phyloP scores from a whole-genome alignment of 2,888 invertebrate genomes.

The Drosophila quinaria region DNA sequence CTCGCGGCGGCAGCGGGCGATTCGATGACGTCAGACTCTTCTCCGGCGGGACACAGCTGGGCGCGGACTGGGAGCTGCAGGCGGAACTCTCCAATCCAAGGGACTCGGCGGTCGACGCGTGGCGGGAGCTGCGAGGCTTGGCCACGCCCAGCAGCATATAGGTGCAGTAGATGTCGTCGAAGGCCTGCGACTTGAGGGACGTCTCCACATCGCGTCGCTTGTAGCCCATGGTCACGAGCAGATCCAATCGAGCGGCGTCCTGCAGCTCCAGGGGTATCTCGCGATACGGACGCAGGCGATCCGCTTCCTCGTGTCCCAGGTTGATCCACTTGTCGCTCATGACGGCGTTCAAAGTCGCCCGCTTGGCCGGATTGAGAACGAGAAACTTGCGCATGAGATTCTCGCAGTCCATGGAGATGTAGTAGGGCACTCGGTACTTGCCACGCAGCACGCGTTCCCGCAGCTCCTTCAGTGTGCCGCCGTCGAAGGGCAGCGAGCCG shows the following conservation, averaged over 20 bases:
- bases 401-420: slow-evolving; percentile 99
- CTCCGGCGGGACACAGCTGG: background rate
- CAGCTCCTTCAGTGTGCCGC: slow-evolving; percentile 98
- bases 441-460: slow-evolving; percentile 98
- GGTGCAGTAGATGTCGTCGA: slow-evolving; percentile 99
- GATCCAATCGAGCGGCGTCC: slow-evolving; percentile 83
- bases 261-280: slow-evolving; percentile 67
- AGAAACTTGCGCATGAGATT: slow-evolving; percentile 99
- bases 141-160: slow-evolving; percentile 92
- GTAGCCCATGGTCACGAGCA: slow-evolving; percentile 96
- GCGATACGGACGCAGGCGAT: slow-evolving; percentile 87
- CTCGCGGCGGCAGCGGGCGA: slow-evolving; percentile 57
- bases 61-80: background rate
- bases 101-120: slow-evolving; percentile 8
- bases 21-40: slow-evolving; percentile 16
- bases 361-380: slow-evolving; percentile 98
- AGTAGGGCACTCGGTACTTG: slow-evolving; percentile 99
- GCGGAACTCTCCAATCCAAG: slow-evolving; percentile 19
- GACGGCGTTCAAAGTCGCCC: slow-evolving; percentile 94
- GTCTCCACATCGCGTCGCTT: slow-evolving; percentile 97
- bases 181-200: slow-evolving; percentile 96
- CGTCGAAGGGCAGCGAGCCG: slow-evolving; percentile 99
- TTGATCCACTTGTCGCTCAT: slow-evolving; percentile 99
- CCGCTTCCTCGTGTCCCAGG: slow-evolving; percentile 99
- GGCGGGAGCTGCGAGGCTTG: slow-evolving; percentile 44